Conservation (phyloP, 2,888 invertebrate species). For the Psylliodes chrysocephalus region DNA sequence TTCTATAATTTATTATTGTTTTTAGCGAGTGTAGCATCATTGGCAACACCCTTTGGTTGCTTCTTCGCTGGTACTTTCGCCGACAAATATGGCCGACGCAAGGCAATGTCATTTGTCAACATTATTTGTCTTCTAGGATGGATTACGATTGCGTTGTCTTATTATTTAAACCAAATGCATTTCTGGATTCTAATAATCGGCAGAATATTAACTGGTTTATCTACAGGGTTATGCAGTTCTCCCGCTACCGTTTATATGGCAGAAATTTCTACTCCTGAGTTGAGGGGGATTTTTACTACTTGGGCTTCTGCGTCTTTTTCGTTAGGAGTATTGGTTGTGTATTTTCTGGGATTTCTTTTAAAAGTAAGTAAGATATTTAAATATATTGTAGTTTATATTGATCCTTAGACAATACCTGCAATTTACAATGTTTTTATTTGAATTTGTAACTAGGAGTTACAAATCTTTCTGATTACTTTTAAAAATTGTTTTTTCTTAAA, state of each 20-base stretch:
- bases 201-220: slow-evolving; percentile 64
- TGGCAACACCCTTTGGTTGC: slow-evolving; percentile 69
- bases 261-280: slow-evolving; percentile 64
- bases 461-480: too few species aligned
- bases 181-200: slow-evolving; percentile 64
- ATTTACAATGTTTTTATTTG: too few species aligned
- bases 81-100: slow-evolving; percentile 67
- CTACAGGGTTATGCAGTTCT: slow-evolving; percentile 67
- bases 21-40: slow-evolving; percentile 67
- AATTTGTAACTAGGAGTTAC: too few species aligned
- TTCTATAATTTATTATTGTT: not conserved
- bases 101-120: slow-evolving; percentile 65
- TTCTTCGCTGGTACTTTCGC: slow-evolving; percentile 66
- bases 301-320: slow-evolving; percentile 68
- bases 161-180: slow-evolving; percentile 48
- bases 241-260: slow-evolving; percentile 69
- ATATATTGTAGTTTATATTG: too few species aligned
- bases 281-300: slow-evolving; percentile 67
- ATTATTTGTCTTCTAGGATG: slow-evolving; percentile 66
- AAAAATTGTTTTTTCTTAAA: too few species aligned
- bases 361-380: slow-evolving; percentile 61
- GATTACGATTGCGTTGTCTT: slow-evolving; percentile 65
- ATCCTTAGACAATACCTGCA: too few species aligned
- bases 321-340: slow-evolving; percentile 67
- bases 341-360: slow-evolving; percentile 66